Conservation (phyloP, 2,888 invertebrate species). For the Arctia plantaginis region DNA sequence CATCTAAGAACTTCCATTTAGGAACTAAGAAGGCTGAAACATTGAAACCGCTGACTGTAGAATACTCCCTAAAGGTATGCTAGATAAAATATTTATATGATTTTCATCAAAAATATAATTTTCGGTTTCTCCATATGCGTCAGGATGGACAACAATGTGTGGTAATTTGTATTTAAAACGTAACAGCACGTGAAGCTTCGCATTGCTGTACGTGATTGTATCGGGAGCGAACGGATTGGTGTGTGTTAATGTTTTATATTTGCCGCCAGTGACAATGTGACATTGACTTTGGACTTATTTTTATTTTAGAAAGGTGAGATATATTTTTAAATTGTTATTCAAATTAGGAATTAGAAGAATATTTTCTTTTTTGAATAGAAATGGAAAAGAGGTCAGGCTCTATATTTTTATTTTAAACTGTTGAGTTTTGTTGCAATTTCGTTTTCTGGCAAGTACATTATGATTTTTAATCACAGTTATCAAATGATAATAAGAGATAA, state of each 20-base stretch:
- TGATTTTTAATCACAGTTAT: neutral
- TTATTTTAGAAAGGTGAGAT: conserved; percentile 36
- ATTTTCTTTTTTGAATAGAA: neutral
- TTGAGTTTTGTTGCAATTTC: neutral
- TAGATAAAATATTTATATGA: neutral
- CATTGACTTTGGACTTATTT: conserved; percentile 32
- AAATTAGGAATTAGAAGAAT: neutral
- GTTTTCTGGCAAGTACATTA: neutral
- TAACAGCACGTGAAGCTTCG: conserved; percentile 51
- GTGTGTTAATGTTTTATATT: conserved; percentile 24
- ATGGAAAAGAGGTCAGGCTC: neutral
- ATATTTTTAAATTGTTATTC: neutral
- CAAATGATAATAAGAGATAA: neutral
- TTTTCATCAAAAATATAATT: neutral
- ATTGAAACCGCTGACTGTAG: neutral
- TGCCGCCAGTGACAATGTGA: conserved; percentile 41
- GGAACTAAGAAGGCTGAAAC: neutral
- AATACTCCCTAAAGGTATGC: neutral
- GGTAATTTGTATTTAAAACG: conserved; percentile 61
- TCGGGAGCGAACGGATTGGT: conserved; percentile 51
- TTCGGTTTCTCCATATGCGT: conserved; percentile 10
- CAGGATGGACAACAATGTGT: conserved; percentile 25
- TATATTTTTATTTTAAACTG: neutral
- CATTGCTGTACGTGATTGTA: conserved; percentile 57
- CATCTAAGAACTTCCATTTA: neutral